Evolutionary conservation across 2,888 invertebrate species (phyloP), one percentile per base, ranked within the genome.

Genomic region (Hylaea fasciaria): DNA sequence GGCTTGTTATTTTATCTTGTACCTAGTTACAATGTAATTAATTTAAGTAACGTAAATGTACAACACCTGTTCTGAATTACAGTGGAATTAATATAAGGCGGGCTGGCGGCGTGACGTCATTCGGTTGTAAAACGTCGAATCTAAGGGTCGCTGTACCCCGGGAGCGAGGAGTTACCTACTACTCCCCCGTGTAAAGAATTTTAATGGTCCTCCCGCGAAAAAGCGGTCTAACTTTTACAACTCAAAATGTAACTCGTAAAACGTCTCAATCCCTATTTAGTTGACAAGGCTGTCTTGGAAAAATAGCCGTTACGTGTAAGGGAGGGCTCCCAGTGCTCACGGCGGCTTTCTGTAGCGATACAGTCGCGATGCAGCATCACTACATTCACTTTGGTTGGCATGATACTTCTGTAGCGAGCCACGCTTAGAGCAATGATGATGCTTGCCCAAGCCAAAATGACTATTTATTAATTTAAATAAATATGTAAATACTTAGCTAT

Each of bases 161-260:
- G 29, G 45, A 65, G 59, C 62, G 67, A 62, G 65, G 73, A 74
- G 75, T 77, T 71, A 73, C 22, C n/a, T 2, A 22, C 73, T 64
- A 59, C 60, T 57, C 56, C 56, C 57, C 56, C 72, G 74, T 73
- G 78, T 72, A 75, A 73, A 76, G 74, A 76, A 80, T 80, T 76
- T 80, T 80, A 82, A 82, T 77, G 73, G 59, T 62, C 58, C 54
- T 62, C 51, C 63, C 32, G 32, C 59, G 65, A 57, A 56, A 48
- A 49, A 48, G 56, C 58, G 62, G 62, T 44, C 40, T 60, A 70
- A 74, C 62, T 71, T 60, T 67, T 66, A 67, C 57, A 59, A 64
- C 65, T 50, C 57, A 29, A 56, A 62, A 59, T 62, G 37, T 57
- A 57, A 62, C 64, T 70, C 70, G 64, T 71, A 74, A 74, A 69